Evolutionary conservation across 2,888 invertebrate species (phyloP).

Genomic region (Clanis bilineata): DNA sequence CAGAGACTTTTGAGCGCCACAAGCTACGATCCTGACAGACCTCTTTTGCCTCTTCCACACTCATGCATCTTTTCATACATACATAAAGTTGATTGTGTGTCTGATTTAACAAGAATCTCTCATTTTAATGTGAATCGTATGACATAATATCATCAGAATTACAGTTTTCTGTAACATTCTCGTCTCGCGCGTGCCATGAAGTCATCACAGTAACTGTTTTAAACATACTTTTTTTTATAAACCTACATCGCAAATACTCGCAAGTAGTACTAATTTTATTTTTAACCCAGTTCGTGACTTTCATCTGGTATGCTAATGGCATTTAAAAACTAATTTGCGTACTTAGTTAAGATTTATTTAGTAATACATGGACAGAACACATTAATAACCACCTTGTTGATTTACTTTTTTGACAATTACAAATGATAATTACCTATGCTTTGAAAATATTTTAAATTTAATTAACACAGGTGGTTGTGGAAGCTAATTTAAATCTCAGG

Average conservation of each 20-base stretch:
- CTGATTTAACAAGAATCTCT: too few species aligned
- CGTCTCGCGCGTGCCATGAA: too few species aligned
- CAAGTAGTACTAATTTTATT: background rate
- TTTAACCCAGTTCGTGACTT: background rate
- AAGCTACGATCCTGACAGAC: too few species aligned
- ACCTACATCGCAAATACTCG: background rate
- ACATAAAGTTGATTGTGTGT: too few species aligned
- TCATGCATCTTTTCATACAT: too few species aligned
- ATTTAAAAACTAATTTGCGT: conserved; percentile 8
- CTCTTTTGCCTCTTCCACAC: too few species aligned
- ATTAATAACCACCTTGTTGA: background rate
- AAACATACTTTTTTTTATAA: background rate
- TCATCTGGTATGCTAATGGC: conserved; percentile 1
- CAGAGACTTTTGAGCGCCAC: too few species aligned
- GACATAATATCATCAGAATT: too few species aligned
- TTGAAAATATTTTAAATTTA: background rate
- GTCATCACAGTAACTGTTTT: too few species aligned
- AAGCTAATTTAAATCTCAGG: background rate
- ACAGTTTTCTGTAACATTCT: too few species aligned
- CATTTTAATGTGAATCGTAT: too few species aligned
- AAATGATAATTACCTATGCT: conserved; percentile 5
- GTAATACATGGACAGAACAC: background rate
- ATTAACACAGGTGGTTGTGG: background rate
- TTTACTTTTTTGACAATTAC: conserved; percentile 9
- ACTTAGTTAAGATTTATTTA: conserved; percentile 5